Base-by-base conservation (phyloP, 1,140 invertebrate genomes). In the Lordiphosa collinella region DNA sequence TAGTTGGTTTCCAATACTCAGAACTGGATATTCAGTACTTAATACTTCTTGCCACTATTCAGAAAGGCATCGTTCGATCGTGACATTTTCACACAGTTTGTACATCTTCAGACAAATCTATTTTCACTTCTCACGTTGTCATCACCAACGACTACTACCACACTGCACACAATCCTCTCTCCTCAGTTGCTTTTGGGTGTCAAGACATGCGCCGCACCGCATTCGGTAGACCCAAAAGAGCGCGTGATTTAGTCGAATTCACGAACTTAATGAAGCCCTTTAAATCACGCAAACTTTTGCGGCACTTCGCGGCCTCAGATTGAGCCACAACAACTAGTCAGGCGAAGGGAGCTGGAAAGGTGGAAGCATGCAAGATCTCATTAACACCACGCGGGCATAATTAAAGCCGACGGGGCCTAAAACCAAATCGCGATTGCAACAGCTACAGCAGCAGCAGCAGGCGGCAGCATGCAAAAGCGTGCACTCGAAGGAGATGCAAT, bases 221-320 rank as follows among this genome's bases (percentile, higher is more conserved):
- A 65, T 64, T 35, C 63, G 58, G 53, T 44, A 25, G 22, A 6
- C 22, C 22, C 37, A 57, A 57, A 41, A 56, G 54, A 68, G 85
- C 79, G 85, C 85, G 85, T 87, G 85, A 87, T 87, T 87, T 86
- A 85, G 78, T 85, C 85, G 85, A 87, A 87, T 87, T 87, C 85
- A 87, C 85, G 85, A 87, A 87, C 85, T 87, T 87, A 87, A 87
- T 87, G 85, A 87, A 87, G 85, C 86, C 86, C 85, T 87, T 87
- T 87, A 87, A 87, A 87, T 87, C 85, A 87, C 85, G 85, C 85
- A 87, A 87, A 66, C 66, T 54, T 63, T 78, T 85, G 78, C 78
- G 78, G 78, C 75, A 80, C 75, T 80, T 79, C 55, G 48, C 11
- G 31, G 22, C 12, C 12, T 12, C 53, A 16, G 74, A 79, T 79